Percentiles rank a stretch among this genome's conserved stretches.
Evolutionary conservation across 2,797 vertebrate genomes (phyloP).

Genomic region (Sternotherus odoratus): DNA sequence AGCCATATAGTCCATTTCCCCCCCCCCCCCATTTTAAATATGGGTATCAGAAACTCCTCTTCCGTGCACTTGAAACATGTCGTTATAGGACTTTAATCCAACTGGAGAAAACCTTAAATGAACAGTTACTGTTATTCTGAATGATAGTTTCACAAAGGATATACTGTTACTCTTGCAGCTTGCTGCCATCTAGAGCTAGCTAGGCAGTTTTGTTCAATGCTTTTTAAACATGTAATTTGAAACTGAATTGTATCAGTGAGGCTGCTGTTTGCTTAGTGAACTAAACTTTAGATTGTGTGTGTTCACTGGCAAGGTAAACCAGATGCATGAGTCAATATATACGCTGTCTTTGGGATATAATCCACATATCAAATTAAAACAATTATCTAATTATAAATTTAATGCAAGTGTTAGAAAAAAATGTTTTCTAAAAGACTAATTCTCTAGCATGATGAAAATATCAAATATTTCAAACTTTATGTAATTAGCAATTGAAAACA

Average conservation of each 20-base stretch:
- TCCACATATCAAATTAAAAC: background rate
- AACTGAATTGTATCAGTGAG: rapidly evolving
- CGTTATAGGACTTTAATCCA: conserved; percentile 73
- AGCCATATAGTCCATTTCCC: conserved; percentile 5
- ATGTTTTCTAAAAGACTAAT: background rate
- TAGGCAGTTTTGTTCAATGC: background rate
- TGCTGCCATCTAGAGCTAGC: conserved; percentile 79
- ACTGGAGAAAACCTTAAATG: conserved; percentile 73
- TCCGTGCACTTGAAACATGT: conserved; percentile 76
- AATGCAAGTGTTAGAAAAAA: background rate
- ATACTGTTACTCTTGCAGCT: background rate
- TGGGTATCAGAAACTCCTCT: conserved; percentile 71
- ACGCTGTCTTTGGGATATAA: background rate
- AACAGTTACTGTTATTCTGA: conserved; percentile 73
- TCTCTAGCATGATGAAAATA: conserved; percentile 1
- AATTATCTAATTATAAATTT: background rate
- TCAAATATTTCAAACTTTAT: background rate
- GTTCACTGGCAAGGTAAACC: background rate
- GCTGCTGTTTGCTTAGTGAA: rapidly evolving
- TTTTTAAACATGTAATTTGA: rapidly evolving
- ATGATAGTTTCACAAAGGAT: conserved; percentile 42
- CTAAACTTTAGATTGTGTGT: background rate
- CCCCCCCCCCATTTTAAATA: conserved; percentile 61
- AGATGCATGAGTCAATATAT: background rate
- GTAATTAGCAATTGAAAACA: background rate